Evolutionary conservation across 2,113 vertebrate species (phyloP).

Genomic region (Ceyx margarethae): DNA sequence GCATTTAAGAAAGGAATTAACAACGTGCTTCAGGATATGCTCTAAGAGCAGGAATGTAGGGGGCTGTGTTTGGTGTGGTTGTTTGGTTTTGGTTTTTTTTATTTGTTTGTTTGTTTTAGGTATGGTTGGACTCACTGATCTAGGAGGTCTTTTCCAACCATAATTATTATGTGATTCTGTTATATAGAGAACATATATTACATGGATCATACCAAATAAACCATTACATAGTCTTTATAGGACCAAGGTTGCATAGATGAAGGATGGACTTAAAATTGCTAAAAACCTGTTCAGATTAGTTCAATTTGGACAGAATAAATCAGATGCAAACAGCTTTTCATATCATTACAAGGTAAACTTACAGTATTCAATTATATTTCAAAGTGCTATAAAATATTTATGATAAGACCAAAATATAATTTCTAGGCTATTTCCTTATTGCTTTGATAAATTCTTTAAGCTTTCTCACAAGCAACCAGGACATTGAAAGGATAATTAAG

Average conservation of each 20-base stretch:
- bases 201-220: not conserved
- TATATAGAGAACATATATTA: not conserved
- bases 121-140: no score
- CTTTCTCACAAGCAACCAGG: not conserved
- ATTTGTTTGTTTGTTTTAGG: no score
- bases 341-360: not conserved
- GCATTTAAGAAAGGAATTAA: no score
- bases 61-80: no score
- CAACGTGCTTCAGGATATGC: no score
- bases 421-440: not conserved
- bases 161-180: not conserved
- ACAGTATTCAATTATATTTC: not conserved
- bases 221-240: not conserved
- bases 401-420: not conserved
- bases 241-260: not conserved
- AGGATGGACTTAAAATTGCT: not conserved
- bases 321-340: not conserved
- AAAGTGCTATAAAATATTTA: not conserved
- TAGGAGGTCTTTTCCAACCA: no score
- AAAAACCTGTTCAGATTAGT: not conserved
- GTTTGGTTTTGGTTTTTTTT: no score
- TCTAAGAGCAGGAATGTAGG: no score
- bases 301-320: not conserved
- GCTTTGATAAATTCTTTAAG: not conserved
- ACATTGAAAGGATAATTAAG: not conserved